Evolutionary conservation across 1,140 invertebrate genomes (phyloP), one percentile per base, ranked within the genome.

Genomic region (Aphelinus certus): DNA sequence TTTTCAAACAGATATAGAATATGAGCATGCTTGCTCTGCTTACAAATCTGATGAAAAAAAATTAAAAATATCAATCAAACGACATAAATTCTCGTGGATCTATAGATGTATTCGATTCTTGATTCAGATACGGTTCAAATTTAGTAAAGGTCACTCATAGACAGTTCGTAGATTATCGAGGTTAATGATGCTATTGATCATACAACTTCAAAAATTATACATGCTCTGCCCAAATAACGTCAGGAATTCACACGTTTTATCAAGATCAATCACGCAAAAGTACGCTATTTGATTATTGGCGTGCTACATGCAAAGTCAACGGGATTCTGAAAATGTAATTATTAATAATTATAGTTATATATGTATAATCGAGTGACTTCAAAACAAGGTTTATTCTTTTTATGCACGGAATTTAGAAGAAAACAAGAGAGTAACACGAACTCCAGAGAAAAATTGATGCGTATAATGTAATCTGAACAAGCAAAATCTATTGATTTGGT

Each of bases 141-240:
- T 60, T 60, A 43, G 26, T 26, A 58, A 58, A 57, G 3, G 26
- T 3, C 26, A 58, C 55, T 3, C 2, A 57, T 4, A 58, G 4
- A 42, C 58, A 4, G 0, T 53, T 64, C 57, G 60, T 26, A 64
- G 57, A 56, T 64, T 64, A 71, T 71, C 64, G 48, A 71, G 61
- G 49, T 56, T 71, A 71, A 64, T 71, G 51, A 45, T 45, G 9
- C 53, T 57, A 64, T 71, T 47, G 69, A 64, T 64, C 57, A 58
- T 0, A 51, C 43, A 10, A 42, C 6, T 26, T 53, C 7, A 62
- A 55, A 7, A 63, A n/a, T 55, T 62, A 2, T 26, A 9, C n/a
- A 51, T 45, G 10, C 4, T 43, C 51, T 53, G 5, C 5, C 1
- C 60, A 53, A 62, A 51, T 71, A 53, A 49, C 51, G 42, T 26